These are phyloP conservation scores for Mus caroli DNA, from an alignment of 2,797 vertebrate genomes.

Conservation along the genomic window DNA sequence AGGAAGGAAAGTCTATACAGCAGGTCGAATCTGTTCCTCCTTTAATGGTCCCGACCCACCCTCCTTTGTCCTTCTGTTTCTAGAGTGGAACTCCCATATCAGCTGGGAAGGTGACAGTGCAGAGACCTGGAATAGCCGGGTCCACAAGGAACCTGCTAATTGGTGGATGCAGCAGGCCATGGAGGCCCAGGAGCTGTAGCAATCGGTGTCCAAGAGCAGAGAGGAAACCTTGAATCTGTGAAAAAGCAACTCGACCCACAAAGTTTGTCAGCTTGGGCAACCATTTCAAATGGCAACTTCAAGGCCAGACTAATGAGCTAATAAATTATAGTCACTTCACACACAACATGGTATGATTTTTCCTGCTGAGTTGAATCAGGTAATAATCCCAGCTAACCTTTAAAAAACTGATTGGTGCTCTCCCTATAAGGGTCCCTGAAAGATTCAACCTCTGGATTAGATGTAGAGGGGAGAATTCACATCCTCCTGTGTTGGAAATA, in stretches of 20 bases:
- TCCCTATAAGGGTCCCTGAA: constrained; percentile 40
- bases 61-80: constrained; percentile 9
- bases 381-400: constrained; percentile 82
- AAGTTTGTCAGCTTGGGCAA: constrained; percentile 61
- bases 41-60: neutral
- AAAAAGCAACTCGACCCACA: constrained; percentile 53
- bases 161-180: neutral
- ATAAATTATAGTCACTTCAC: constrained; percentile 84
- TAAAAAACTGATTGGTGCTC: constrained; percentile 79
- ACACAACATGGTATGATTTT: constrained; percentile 78
- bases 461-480: constrained; percentile 65
- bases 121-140: neutral
- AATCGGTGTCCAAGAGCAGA: neutral
- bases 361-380: constrained; percentile 80
- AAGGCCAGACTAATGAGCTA: constrained; percentile 82
- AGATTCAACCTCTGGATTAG: constrained; percentile 52
- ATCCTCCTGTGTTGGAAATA: constrained; percentile 67
- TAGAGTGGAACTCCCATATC: neutral
- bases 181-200: neutral
- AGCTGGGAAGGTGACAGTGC: neutral
- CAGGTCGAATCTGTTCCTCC: neutral
- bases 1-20: neutral
- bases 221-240: constrained; percentile 47
- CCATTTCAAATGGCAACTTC: constrained; percentile 73
- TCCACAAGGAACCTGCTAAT: neutral